Percentiles rank a stretch among this genome's conserved stretches.
phyloP scores from a whole-genome alignment of 1,140 invertebrate species.

The Geopemphigus sp. region DNA sequence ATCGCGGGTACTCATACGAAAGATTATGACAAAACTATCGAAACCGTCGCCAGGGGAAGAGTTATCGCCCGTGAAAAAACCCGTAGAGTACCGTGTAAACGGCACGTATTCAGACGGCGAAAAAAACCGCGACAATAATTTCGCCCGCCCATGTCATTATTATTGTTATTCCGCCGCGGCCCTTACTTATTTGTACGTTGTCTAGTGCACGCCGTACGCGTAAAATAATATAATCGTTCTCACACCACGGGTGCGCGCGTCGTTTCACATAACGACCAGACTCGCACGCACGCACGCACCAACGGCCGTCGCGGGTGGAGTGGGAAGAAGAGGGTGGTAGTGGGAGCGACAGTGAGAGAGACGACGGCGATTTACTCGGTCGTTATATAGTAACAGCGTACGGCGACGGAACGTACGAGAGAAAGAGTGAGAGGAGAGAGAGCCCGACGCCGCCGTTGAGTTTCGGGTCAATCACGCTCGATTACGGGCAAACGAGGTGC shows the following conservation, averaged over 20 bases:
- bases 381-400: slow-evolving; percentile 40
- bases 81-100: not conserved
- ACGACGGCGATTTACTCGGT: slow-evolving; percentile 35
- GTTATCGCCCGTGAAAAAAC: not conserved
- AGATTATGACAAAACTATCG: not conserved
- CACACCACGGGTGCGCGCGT: slow-evolving; percentile 25
- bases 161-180: not conserved
- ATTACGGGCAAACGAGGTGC: slow-evolving; percentile 39
- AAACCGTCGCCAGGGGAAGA: not conserved
- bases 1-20: too few relatives aligned
- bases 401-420: not conserved
- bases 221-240: slow-evolving; percentile 36
- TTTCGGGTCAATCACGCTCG: slow-evolving; percentile 45
- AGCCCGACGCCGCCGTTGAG: too few relatives aligned
- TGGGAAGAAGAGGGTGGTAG: too few relatives aligned
- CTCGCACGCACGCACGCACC: not conserved
- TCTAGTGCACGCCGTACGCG: not conserved
- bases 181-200: not conserved
- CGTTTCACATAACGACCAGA: slow-evolving; percentile 29
- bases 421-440: not conserved
- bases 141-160: not conserved
- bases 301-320: too few relatives aligned
- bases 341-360: not conserved
- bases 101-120: not conserved
- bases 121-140: not conserved